These are phyloP conservation scores for Pituophis catenifer DNA, from an alignment of 2,113 vertebrate species.

Conservation along the genomic window DNA sequence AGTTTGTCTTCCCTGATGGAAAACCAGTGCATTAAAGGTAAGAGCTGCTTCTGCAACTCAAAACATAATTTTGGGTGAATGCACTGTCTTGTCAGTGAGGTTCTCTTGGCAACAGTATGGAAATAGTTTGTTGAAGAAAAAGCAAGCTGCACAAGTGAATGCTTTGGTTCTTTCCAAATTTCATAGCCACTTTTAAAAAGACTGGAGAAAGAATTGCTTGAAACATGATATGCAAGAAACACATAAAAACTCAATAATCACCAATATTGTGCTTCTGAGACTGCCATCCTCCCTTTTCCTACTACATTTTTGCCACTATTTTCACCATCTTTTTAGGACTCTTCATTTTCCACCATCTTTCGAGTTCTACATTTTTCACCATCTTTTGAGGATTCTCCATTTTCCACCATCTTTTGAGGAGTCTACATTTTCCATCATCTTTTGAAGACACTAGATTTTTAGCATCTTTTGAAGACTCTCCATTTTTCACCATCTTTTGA, in stretches of 20 bases:
- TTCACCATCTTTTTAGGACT: too few species aligned
- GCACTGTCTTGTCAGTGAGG: neutral
- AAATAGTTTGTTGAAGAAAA: neutral
- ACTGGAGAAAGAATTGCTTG: neutral
- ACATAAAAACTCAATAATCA: neutral
- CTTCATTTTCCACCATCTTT: neutral
- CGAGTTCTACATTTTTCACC: too few species aligned
- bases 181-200: neutral
- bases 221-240: neutral
- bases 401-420: too few species aligned
- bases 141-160: neutral
- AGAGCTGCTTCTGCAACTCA: neutral
- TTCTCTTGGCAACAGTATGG: neutral
- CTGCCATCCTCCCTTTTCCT: neutral
- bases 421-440: conserved; percentile 10
- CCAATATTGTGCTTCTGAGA: neutral
- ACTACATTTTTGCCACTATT: neutral
- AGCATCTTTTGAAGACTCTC: neutral
- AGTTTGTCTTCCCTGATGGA: neutral
- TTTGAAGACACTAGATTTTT: neutral
- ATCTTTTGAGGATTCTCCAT: neutral
- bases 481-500: conserved; percentile 17
- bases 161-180: neutral
- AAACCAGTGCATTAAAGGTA: neutral
- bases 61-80: neutral